These are phyloP conservation scores for Rotaria socialis DNA, from an alignment of 2,888 invertebrate genomes.

Conservation along the genomic window DNA sequence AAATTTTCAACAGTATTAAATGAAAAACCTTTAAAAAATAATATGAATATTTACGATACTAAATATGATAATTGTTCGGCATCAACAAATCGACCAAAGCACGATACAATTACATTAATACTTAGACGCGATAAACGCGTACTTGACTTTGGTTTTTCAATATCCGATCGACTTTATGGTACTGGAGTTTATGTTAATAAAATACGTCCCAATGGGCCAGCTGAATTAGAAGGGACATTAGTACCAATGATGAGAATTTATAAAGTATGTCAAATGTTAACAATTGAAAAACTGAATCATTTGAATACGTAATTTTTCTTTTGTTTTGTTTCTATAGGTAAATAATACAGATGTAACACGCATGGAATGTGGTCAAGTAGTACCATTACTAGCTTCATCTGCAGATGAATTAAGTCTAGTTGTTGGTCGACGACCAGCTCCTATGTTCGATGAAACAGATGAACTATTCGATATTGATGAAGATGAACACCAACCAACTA, in stretches of 20 bases:
- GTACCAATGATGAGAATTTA: conserved; percentile 43
- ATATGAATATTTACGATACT: not conserved
- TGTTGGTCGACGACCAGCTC: conserved; percentile 13
- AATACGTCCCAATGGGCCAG: conserved; percentile 37
- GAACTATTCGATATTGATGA: not conserved
- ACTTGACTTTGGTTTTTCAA: conserved; percentile 43
- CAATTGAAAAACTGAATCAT: too few relatives aligned
- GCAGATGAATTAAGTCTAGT: not conserved
- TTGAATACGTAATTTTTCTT: too few relatives aligned
- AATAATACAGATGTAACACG: conserved; percentile 21
- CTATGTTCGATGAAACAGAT: conserved; percentile 34
- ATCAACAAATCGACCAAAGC: not conserved
- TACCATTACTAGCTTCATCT: not conserved
- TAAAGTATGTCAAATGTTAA: conserved; percentile 28
- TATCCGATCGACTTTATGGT: conserved; percentile 43
- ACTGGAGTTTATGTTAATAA: conserved; percentile 41
- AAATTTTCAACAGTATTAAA: not conserved
- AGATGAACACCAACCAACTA: not conserved
- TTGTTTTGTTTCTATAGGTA: not conserved
- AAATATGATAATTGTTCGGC: conserved; percentile 20
- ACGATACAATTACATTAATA: conserved; percentile 40
- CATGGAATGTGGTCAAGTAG: conserved; percentile 34
- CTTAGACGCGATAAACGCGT: conserved; percentile 38
- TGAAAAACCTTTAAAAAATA: not conserved
- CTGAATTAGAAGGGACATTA: conserved; percentile 39